Evolutionary conservation across 1,140 invertebrate genomes (phyloP).

Genomic region (Rhysida immarginata): DNA sequence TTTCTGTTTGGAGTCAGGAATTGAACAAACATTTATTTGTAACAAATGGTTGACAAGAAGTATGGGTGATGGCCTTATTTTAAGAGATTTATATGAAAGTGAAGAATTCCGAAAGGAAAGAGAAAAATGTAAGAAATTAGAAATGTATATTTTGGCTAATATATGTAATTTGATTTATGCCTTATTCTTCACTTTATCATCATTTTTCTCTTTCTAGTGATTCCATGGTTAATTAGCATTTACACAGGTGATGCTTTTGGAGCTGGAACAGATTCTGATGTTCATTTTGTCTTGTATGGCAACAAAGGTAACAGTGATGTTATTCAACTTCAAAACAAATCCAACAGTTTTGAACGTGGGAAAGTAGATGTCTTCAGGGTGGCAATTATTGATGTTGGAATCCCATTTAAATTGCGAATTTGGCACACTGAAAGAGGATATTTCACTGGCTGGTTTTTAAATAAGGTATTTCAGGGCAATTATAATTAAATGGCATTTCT

Average conservation of each 20-base stretch:
- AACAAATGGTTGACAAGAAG: neutral
- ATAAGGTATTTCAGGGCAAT: neutral
- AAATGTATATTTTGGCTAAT: too few species aligned
- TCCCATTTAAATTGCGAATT: neutral
- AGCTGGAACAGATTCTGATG: neutral
- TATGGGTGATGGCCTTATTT: neutral
- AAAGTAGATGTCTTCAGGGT: neutral
- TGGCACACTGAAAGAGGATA: neutral
- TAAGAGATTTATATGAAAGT: neutral
- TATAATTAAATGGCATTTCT: neutral
- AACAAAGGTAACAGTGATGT: neutral
- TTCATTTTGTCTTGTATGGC: neutral
- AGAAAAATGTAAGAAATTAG: neutral
- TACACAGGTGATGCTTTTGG: neutral
- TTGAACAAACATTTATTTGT: constrained; percentile 2
- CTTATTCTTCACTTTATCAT: too few species aligned
- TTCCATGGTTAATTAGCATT: neutral
- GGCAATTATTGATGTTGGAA: neutral
- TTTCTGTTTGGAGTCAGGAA: neutral
- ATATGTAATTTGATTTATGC: too few species aligned
- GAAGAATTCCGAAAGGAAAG: neutral
- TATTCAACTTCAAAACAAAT: neutral
- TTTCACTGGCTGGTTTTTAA: neutral
- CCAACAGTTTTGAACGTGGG: neutral
- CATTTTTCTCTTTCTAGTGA: neutral